These are phyloP conservation scores for Larimichthys polyactis DNA, from an alignment of 2,113 vertebrate species.

Conservation along the genomic window DNA sequence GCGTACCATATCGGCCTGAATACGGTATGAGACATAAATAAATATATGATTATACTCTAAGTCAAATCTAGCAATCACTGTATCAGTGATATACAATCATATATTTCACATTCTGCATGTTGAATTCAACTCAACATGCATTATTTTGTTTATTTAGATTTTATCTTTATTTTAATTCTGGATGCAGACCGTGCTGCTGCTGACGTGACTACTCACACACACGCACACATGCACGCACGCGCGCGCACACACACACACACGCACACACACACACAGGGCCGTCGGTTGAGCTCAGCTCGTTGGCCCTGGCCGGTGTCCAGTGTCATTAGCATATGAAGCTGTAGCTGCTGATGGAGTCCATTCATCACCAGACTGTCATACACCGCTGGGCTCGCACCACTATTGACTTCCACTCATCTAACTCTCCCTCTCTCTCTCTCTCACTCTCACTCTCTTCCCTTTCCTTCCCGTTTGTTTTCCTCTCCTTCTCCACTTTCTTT, in stretches of 20 bases:
- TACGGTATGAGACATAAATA: neutral
- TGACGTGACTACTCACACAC: conserved; percentile 7
- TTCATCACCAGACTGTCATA: conserved; percentile 61
- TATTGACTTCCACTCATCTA: conserved; percentile 38
- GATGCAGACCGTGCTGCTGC: neutral
- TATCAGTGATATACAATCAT: neutral
- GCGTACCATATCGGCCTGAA: too few species aligned
- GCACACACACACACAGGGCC: neutral
- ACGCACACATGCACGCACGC: neutral
- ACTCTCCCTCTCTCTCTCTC: conserved; percentile 4
- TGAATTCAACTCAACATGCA: too few species aligned
- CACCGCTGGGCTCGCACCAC: conserved; percentile 16
- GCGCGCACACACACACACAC: conserved; percentile 22
- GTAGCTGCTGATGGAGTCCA: conserved; percentile 59
- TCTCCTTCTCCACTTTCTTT: neutral
- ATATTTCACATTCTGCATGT: neutral
- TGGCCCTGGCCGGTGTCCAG: conserved; percentile 47
- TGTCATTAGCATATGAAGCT: conserved; percentile 60
- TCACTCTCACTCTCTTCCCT: neutral
- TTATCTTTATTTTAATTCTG: neutral
- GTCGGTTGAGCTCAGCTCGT: neutral
- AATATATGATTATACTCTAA: neutral
- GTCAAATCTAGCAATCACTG: neutral
- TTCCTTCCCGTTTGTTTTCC: neutral
- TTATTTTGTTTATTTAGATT: too few species aligned